phyloP scores from a whole-genome alignment of 2,797 vertebrate genomes.

The Streptopelia turtur region DNA sequence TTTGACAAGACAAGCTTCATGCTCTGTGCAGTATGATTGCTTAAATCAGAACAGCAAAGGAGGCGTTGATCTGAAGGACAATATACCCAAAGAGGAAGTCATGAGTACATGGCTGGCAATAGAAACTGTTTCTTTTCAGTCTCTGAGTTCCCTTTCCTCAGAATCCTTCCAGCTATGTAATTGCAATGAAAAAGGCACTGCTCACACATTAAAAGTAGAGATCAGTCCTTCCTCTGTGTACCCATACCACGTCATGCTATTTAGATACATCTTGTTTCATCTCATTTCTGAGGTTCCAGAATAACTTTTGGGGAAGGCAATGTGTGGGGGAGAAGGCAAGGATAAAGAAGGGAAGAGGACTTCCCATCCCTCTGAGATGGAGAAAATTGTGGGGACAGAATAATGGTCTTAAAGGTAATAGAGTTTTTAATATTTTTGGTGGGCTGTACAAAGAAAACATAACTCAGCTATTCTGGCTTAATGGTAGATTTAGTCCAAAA shows the following conservation, averaged over 20 bases:
- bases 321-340: fast-evolving
- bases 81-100: background rate
- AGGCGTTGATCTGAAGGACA: background rate
- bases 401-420: background rate
- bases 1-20: background rate
- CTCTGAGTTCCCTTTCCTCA: background rate
- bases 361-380: background rate
- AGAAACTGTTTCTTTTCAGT: background rate
- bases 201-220: background rate
- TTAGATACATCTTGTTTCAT: background rate
- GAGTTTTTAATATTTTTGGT: background rate
- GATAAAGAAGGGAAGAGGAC: background rate
- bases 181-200: background rate
- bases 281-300: background rate
- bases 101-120: background rate
- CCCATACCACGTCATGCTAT: fast-evolving
- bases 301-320: background rate
- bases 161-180: background rate
- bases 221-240: background rate
- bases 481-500: background rate
- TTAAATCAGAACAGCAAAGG: background rate
- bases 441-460: background rate
- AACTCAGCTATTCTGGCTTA: background rate
- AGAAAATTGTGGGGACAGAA: background rate
- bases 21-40: background rate